Conservation (phyloP, 2,797 vertebrate species). For the Malurus leucopterus region DNA sequence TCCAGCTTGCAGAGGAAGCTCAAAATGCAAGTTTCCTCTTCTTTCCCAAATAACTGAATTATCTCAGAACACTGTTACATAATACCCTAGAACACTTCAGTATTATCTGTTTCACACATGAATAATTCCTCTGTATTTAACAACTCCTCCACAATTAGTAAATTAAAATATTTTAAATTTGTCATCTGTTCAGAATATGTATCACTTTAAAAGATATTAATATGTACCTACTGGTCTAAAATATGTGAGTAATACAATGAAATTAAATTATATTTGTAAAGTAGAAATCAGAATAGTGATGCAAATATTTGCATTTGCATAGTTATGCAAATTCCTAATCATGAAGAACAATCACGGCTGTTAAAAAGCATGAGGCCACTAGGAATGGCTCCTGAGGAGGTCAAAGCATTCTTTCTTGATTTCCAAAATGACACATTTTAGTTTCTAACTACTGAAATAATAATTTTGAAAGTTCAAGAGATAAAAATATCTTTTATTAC, state of each 20-base stretch:
- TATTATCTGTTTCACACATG: background rate
- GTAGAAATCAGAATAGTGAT: background rate
- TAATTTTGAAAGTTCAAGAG: background rate
- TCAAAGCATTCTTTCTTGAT: background rate
- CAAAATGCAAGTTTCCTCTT: background rate
- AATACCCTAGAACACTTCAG: background rate
- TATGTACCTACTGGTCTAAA: background rate
- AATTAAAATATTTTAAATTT: background rate
- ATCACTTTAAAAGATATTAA: background rate
- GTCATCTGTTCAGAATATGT: background rate
- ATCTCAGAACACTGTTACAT: background rate
- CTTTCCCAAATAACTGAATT: background rate
- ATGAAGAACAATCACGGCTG: background rate
- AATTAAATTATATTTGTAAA: background rate
- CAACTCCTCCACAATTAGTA: background rate
- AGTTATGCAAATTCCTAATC: background rate
- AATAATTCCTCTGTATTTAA: background rate
- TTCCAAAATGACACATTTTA: background rate
- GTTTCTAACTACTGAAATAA: background rate
- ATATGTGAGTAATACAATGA: background rate
- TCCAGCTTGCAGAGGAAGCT: background rate
- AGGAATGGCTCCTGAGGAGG: background rate
- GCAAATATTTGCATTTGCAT: background rate
- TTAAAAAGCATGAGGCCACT: background rate
- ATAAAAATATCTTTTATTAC: conserved; percentile 4